phyloP scores from a whole-genome alignment of 2,888 invertebrate species.

The Creontiades dilutus region DNA sequence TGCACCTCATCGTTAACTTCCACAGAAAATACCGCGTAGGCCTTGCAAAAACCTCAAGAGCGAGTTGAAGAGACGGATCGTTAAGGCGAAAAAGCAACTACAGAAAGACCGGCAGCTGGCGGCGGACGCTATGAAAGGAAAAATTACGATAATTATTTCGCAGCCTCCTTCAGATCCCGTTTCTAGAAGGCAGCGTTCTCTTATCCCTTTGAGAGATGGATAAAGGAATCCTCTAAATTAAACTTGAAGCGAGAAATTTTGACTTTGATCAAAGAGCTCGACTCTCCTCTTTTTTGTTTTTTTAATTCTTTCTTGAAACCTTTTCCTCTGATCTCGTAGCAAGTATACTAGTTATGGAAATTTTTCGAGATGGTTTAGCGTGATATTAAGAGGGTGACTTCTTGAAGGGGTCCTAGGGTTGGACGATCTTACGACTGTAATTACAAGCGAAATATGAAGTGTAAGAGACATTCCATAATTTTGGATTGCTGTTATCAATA shows the following conservation, averaged over 20 bases:
- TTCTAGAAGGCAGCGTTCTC: neutral
- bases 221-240: neutral
- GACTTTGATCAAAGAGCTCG: neutral
- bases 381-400: neutral
- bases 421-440: too few relatives aligned
- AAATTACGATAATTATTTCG: neutral
- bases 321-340: neutral
- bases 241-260: neutral
- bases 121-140: neutral
- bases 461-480: too few relatives aligned
- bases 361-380: neutral
- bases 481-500: too few relatives aligned
- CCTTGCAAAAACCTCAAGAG: neutral
- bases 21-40: too few relatives aligned
- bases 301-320: neutral
- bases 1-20: too few relatives aligned
- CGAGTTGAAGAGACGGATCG: neutral
- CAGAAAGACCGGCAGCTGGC: neutral
- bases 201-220: neutral
- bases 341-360: neutral
- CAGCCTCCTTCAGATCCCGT: neutral
- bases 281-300: neutral
- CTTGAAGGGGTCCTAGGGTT: too few relatives aligned
- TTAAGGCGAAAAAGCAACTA: neutral
- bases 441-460: too few relatives aligned